phyloP scores from a whole-genome alignment of 2,113 vertebrate species.

The Boulengeromyrus knoepffleri region DNA sequence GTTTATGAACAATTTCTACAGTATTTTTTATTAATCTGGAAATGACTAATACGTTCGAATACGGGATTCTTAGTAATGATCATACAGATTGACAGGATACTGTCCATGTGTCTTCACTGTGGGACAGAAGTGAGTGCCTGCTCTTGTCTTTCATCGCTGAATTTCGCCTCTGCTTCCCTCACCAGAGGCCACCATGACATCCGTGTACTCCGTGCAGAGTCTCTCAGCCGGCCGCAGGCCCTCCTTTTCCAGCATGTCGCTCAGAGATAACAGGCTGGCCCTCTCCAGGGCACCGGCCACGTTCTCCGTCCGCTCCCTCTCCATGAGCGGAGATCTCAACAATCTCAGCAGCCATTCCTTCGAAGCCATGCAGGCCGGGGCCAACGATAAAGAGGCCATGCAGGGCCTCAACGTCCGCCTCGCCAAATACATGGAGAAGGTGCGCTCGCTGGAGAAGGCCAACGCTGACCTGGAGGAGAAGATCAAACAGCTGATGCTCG shows the following conservation, averaged over 20 bases:
- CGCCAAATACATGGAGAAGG: conserved; percentile 71
- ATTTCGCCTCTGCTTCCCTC: background rate
- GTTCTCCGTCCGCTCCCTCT: conserved; percentile 53
- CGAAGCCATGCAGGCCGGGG: conserved; percentile 53
- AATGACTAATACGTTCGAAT: background rate
- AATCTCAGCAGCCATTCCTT: conserved; percentile 43
- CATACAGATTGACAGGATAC: background rate
- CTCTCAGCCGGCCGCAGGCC: conserved; percentile 55
- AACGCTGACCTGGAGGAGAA: conserved; percentile 66
- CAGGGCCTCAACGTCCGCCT: conserved; percentile 81
- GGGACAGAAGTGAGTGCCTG: background rate
- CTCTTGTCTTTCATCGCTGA: background rate
- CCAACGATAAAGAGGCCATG: conserved; percentile 82
- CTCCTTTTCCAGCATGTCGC: conserved; percentile 62
- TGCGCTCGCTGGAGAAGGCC: conserved; percentile 63
- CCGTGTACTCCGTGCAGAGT: conserved; percentile 57
- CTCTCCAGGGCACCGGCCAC: conserved; percentile 55
- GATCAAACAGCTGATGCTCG: conserved; percentile 69
- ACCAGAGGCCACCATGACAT: conserved; percentile 50
- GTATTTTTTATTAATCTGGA: background rate
- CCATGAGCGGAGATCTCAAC: conserved; percentile 57
- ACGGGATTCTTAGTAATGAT: background rate
- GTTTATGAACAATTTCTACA: background rate
- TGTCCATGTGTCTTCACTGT: background rate
- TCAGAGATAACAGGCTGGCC: conserved; percentile 53